Conservation (phyloP, 2,113 vertebrate species). For the Arenaria interpres region DNA sequence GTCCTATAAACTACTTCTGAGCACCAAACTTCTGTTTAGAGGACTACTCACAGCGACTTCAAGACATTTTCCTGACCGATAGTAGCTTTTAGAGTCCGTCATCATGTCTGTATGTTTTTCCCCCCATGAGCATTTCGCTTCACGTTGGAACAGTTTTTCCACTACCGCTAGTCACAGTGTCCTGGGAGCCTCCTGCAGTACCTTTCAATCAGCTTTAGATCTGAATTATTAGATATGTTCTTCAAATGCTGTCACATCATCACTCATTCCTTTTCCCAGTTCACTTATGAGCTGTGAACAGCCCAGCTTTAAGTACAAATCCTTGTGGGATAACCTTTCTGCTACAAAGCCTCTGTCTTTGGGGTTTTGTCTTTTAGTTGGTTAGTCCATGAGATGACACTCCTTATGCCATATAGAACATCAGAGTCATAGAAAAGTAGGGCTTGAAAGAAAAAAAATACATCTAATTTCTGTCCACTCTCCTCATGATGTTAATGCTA, state of each 20-base stretch:
- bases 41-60: not conserved
- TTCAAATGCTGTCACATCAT: conserved; percentile 1
- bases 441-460: not conserved
- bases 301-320: not conserved
- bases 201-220: not conserved
- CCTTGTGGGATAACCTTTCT: not conserved
- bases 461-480: not conserved
- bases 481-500: not conserved
- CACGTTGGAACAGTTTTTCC: not conserved
- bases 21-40: not conserved
- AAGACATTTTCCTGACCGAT: not conserved
- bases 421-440: not conserved
- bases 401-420: not conserved
- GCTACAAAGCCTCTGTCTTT: not conserved
- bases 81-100: not conserved
- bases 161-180: not conserved
- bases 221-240: not conserved
- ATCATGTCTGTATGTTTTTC: not conserved
- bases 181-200: not conserved
- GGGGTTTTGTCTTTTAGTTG: not conserved
- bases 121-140: not conserved
- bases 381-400: not conserved
- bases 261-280: not conserved
- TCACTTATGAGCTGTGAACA: not conserved
- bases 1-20: not conserved